These are phyloP conservation scores for Corynorhinus townsendii DNA, from an alignment of 2,113 vertebrate species.

Conservation along the genomic window DNA sequence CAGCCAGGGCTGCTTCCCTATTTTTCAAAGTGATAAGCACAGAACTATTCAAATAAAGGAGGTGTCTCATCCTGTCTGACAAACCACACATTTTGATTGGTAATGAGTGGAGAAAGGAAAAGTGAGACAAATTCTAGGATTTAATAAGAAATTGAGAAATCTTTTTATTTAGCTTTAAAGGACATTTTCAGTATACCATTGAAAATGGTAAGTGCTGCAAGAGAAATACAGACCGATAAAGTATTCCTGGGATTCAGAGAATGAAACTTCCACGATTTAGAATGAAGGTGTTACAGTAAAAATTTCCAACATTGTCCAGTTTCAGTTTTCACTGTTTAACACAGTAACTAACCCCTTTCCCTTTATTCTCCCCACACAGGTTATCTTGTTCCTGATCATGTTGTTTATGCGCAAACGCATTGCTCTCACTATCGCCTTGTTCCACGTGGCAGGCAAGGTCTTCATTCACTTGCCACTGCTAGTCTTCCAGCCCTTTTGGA, in stretches of 20 bases:
- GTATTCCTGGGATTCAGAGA: neutral
- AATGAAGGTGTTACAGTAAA: neutral
- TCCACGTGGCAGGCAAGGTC: slow-evolving; percentile 97
- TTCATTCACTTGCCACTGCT: slow-evolving; percentile 95
- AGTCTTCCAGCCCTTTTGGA: slow-evolving; percentile 96
- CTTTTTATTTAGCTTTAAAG: slow-evolving; percentile 25
- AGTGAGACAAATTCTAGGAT: neutral
- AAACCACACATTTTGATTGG: neutral
- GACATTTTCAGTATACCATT: neutral
- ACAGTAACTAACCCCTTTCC: neutral
- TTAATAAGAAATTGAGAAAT: neutral
- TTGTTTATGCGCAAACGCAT: slow-evolving; percentile 96
- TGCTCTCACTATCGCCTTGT: slow-evolving; percentile 95
- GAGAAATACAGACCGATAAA: neutral
- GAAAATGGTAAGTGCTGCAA: neutral
- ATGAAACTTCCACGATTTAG: neutral
- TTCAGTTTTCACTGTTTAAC: slow-evolving; percentile 32
- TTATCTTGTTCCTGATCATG: slow-evolving; percentile 93
- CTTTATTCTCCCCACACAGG: slow-evolving; percentile 74
- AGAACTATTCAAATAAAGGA: neutral
- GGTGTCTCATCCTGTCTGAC: neutral
- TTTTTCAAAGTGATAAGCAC: neutral
- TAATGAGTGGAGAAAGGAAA: neutral
- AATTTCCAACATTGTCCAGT: neutral
- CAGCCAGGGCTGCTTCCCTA: neutral